Conservation (phyloP, 2,113 vertebrate species). For the Aegotheles bennettii region DNA sequence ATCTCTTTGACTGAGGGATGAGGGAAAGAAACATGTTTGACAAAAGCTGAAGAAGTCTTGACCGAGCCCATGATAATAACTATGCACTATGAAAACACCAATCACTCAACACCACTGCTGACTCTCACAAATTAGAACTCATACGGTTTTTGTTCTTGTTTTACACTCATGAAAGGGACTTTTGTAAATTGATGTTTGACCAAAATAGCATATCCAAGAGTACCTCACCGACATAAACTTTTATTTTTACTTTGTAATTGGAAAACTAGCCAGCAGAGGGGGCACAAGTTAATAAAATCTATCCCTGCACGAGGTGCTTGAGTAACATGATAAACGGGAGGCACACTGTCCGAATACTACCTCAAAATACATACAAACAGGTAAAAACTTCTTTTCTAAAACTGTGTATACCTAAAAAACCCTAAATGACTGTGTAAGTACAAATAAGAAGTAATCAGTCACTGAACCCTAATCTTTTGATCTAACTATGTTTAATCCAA, state of each 20-base stretch:
- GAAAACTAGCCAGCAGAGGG: constrained; percentile 67
- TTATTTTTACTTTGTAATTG: neutral
- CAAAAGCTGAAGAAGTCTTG: neutral
- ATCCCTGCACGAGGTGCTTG: neutral
- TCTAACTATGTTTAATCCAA: neutral
- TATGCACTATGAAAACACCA: neutral
- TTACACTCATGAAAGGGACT: neutral
- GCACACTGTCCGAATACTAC: neutral
- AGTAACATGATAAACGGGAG: neutral
- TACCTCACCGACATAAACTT: rapidly evolving
- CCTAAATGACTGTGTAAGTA: neutral
- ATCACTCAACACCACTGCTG: neutral
- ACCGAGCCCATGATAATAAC: neutral
- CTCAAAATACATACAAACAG: neutral
- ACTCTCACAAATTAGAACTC: neutral
- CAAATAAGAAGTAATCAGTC: neutral
- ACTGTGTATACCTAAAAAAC: neutral
- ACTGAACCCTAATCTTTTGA: neutral
- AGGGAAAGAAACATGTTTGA: neutral
- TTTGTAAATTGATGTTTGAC: neutral
- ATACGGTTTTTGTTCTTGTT: rapidly evolving
- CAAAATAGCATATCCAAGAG: neutral
- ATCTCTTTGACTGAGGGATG: neutral
- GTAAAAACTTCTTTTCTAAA: neutral
- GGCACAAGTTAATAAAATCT: constrained; percentile 48